Conservation (phyloP, 2,113 vertebrate species). For the Phaetusa simplex region DNA sequence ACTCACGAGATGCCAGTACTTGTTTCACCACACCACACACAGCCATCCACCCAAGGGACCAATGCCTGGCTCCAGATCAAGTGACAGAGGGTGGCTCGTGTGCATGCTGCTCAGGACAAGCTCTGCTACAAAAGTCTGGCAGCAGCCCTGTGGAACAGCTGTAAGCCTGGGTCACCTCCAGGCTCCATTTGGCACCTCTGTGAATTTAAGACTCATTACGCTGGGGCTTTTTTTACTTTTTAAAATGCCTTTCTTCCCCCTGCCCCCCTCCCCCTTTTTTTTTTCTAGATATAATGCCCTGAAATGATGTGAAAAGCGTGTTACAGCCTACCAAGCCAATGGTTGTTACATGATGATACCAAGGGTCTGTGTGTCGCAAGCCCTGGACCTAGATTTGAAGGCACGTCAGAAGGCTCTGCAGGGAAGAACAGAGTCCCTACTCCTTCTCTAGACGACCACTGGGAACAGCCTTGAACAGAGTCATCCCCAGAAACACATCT, state of each 20-base stretch:
- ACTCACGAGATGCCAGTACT: neutral
- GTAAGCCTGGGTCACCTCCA: neutral
- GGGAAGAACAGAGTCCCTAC: neutral
- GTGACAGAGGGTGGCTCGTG: neutral
- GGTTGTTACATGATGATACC: neutral
- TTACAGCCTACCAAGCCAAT: neutral
- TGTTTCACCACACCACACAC: neutral
- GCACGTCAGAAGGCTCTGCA: neutral
- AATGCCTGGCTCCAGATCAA: neutral
- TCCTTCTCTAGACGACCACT: neutral
- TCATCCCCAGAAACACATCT: neutral
- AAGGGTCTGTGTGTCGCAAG: neutral
- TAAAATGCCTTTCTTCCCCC: too few species aligned
- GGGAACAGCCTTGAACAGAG: neutral
- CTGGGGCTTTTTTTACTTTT: neutral
- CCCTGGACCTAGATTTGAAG: neutral
- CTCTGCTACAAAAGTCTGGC: neutral
- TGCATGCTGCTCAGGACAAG: neutral
- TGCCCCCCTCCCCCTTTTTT: fast-evolving
- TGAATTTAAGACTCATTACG: neutral
- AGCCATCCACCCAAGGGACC: neutral
- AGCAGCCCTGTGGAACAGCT: neutral
- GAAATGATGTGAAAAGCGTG: neutral
- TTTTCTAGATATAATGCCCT: neutral
- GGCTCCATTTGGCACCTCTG: neutral